Conservation (phyloP, 2,113 vertebrate genomes). For the Emydura subglobosa region DNA sequence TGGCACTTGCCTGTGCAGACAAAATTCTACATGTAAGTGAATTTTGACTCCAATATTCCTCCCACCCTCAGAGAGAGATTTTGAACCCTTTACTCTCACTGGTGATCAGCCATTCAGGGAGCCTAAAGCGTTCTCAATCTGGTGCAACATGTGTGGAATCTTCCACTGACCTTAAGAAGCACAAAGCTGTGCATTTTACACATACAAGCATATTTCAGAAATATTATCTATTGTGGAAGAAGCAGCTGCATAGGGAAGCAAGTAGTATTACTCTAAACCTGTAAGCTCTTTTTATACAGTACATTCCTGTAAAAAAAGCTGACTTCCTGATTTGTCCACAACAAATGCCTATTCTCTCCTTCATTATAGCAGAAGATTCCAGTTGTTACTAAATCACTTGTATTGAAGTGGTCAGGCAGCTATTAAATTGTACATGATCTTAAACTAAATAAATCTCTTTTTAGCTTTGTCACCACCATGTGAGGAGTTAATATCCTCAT, state of each 20-base stretch:
- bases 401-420: conserved; percentile 21
- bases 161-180: neutral
- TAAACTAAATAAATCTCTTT: conserved; percentile 16
- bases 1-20: neutral
- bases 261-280: neutral
- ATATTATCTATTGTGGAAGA: neutral
- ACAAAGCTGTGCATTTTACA: neutral
- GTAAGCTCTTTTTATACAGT: neutral
- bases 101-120: neutral
- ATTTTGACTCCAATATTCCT: conserved; percentile 6
- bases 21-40: accelerated
- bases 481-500: conserved; percentile 9
- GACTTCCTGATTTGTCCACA: neutral
- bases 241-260: neutral
- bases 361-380: neutral
- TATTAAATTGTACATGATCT: conserved; percentile 33
- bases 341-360: conserved; percentile 4
- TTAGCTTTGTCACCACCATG: conserved; percentile 6
- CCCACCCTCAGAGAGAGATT: neutral
- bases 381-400: conserved; percentile 13
- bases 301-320: neutral
- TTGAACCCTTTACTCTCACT: neutral
- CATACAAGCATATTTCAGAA: neutral
- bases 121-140: neutral
- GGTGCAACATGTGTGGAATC: neutral